phyloP scores from a whole-genome alignment of 2,797 vertebrate species.

The Channallabes apus region DNA sequence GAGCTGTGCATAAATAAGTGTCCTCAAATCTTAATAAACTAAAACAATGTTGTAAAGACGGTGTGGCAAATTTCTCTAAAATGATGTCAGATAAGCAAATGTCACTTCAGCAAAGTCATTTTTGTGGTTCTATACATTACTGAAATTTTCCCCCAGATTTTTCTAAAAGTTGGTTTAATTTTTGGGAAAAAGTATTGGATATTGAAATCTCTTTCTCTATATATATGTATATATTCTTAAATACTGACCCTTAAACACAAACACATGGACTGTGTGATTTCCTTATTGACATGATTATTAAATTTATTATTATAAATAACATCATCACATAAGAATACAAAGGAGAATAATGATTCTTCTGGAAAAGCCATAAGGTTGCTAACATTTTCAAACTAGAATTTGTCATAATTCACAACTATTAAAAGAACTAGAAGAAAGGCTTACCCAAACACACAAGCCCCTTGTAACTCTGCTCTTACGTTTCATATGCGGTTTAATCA shows the following conservation, averaged over 20 bases:
- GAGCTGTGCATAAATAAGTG: not conserved
- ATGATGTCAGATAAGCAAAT: no score
- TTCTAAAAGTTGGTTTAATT: not conserved
- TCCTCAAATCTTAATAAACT: not conserved
- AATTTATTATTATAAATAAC: not conserved
- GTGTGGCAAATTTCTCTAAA: not conserved
- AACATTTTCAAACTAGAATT: conserved; percentile 6
- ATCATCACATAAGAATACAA: not conserved
- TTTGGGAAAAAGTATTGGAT: not conserved
- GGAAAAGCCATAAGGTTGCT: not conserved
- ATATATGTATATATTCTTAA: not conserved
- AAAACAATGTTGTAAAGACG: not conserved
- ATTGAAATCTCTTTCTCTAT: not conserved
- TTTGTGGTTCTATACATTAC: not conserved
- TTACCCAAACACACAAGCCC: not conserved
- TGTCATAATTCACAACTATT: not conserved
- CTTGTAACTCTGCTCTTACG: conserved; percentile 61
- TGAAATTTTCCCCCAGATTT: not conserved
- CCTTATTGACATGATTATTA: not conserved
- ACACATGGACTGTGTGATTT: not conserved
- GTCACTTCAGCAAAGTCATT: no score
- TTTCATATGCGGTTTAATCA: conserved; percentile 75
- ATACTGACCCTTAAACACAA: not conserved
- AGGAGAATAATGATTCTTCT: not conserved
- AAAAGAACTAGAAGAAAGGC: not conserved